Evolutionary conservation across 2,888 invertebrate genomes (phyloP), one percentile per base, ranked within the genome.

Genomic region (Nebria brevicollis): DNA sequence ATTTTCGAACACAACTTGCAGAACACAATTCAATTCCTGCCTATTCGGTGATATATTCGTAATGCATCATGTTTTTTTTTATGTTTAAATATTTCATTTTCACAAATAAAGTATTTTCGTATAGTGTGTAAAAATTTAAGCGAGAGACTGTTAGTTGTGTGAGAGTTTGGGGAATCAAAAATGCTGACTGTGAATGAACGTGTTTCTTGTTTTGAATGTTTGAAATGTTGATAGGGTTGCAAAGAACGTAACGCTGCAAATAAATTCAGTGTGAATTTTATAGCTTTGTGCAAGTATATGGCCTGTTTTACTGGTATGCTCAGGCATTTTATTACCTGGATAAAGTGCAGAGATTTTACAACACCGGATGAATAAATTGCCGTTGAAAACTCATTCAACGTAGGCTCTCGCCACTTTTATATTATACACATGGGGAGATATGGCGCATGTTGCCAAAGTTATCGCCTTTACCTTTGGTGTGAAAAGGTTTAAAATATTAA

Each of bases 231-330:
- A 54, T 54, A 13, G 54, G 54, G 4, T 11, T 8, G 13, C 11
- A 54, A 13, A 54, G 8, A 54, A 54, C 54, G 54, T 54, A 54
- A 54, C 54, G 54, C 13, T 54, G 54, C 54, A 79, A 74, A 79
- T 79, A 79, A 79, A 79, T 79, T 79, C 66, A 74, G 79, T 79
- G 79, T 79, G 79, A 79, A 79, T 79, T 79, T 79, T 79, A 79
- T 68, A 79, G 68, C 73, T 15, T 26, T 11, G 20, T 72, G 26
- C 66, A 70, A 68, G 74, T 75, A 79, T 79, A 79, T 78, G 66
- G 78, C 73, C 72, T 78, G 25, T 73, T 66, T 73, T 64, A 65
- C 64, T 70, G 79, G 74, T 6, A 43, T 54, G 43, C 66, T 15
- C 34, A 42, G 73, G 13, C 73, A 65, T 79, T 79, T 79, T 79